Evolutionary conservation across 2,888 invertebrate genomes (phyloP), one percentile per base, ranked within the genome.

Genomic region (Nebria brevicollis): DNA sequence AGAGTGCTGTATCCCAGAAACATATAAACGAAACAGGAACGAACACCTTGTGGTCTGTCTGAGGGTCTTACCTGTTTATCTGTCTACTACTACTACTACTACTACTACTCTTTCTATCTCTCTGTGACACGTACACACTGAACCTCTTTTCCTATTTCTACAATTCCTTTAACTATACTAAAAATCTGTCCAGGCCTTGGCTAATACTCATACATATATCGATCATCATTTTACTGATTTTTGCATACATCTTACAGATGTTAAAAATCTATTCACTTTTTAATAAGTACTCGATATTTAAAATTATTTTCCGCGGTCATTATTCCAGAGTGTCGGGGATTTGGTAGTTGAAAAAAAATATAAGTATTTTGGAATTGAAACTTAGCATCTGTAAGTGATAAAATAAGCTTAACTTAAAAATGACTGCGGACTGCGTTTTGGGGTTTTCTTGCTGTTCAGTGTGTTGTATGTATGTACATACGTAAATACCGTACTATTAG

Each of bases 1-100:
- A 80, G 75, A 80, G 80, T 72, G 80, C 74, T 72, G 78, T 78
- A 78, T 25, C 78, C 78, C 78, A 78, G 65, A 25, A 25, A 5
- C 20, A 68, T 68, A 20, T 20, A 20, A 20, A 20, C 20, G 20
- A 68, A 68, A 68, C 68, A 15, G 20, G 7, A 68, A 68, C 68
- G 13, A 68, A 68, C 26, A 68, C 13, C 8, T 15, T n/a, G 20
- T n/a, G 10, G 15, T 68, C 25, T 68, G 15, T 68, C 2, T 25
- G 5, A 68, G 15, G 2, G 68, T 65, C 54, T 34, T 76, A 20
- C 65, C 34, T 64, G 72, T 72, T 73, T 41, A 65, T 76, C 77
- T 78, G 78, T 78, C 66, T 78, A 15, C 20, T 11, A 54, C 10
- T 13, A 77, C n/a, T n/a, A n/a, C n/a, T n/a, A n/a, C n/a, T n/a